Evolutionary conservation across 2,888 invertebrate species (phyloP).

Genomic region (Zootermopsis nevadensis): DNA sequence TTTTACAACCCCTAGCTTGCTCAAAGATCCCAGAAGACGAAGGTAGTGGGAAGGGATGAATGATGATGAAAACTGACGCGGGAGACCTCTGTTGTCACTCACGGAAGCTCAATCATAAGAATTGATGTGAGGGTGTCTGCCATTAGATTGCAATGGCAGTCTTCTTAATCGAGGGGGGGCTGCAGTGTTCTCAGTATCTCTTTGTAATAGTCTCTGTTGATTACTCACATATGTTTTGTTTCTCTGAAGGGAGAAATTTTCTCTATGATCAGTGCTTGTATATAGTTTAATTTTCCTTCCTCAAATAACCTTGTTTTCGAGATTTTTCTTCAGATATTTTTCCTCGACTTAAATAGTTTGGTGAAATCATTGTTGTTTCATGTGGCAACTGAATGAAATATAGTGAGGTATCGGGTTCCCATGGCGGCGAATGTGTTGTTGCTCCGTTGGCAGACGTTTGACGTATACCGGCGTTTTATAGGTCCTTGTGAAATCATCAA

Average conservation of each 20-base stretch:
- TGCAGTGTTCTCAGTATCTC: not conserved
- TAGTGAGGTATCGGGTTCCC: no score
- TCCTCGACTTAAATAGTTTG: no score
- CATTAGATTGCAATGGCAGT: not conserved
- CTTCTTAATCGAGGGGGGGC: not conserved
- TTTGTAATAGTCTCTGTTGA: not conserved
- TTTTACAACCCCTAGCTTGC: not conserved
- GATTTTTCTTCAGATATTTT: not conserved
- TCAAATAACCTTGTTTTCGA: not conserved
- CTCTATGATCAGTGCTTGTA: not conserved
- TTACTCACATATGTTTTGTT: conserved; percentile 22
- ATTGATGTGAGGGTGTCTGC: conserved; percentile 4
- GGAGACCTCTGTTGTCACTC: conserved; percentile 47
- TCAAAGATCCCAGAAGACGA: not conserved
- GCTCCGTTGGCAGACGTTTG: no score
- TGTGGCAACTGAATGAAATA: no score
- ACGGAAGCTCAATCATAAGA: conserved; percentile 33
- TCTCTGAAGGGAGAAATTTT: not conserved
- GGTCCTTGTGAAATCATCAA: no score
- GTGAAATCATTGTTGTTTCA: no score
- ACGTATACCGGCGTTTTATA: no score
- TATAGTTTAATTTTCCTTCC: not conserved
- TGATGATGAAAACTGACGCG: conserved; percentile 48
- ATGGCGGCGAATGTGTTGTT: no score
- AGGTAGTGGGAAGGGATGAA: not conserved